phyloP scores from a whole-genome alignment of 2,113 vertebrate species.

The Ardeotis arabs region DNA sequence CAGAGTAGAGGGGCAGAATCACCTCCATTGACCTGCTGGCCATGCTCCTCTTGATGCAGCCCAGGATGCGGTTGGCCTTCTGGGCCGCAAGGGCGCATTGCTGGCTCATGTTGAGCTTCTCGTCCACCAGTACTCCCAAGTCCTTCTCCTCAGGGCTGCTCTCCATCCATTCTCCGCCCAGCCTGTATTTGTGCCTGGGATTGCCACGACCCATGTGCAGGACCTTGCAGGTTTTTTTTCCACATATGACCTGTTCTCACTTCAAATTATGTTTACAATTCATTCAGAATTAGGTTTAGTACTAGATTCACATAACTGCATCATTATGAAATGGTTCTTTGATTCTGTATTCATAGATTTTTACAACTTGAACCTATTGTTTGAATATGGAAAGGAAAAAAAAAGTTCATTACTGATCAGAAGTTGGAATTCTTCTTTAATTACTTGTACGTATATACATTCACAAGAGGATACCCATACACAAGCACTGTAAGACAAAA shows the following conservation, averaged over 20 bases:
- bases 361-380: neutral
- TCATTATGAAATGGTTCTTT: neutral
- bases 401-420: neutral
- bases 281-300: neutral
- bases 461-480: neutral
- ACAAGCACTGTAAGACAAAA: neutral
- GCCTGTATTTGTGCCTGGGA: no score
- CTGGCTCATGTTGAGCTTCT: no score
- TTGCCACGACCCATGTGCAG: no score
- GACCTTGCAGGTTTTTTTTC: no score
- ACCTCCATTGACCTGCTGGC: no score
- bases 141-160: no score
- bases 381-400: neutral
- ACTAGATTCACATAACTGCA: neutral
- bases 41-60: no score
- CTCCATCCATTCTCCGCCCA: no score
- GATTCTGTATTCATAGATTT: neutral
- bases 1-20: no score
- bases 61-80: no score
- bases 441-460: neutral
- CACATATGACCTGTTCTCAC: neutral
- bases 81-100: no score
- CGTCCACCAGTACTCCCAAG: no score
- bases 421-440: neutral
- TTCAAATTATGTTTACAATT: neutral